Evolutionary conservation across 1,140 invertebrate genomes (phyloP).

Genomic region (Drosophila kohkoa): DNA sequence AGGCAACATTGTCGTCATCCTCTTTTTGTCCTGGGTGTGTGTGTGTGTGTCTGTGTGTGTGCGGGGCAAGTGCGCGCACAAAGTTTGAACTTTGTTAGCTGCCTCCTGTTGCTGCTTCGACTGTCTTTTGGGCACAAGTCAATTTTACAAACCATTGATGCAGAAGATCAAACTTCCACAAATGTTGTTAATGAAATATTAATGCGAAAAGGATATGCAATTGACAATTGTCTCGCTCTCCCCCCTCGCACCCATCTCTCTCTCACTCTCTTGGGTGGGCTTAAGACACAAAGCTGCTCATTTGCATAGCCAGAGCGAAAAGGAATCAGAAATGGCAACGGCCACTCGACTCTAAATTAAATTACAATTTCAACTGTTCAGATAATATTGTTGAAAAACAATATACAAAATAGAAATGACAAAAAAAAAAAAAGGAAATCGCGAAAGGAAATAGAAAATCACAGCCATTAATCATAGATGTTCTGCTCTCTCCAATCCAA

Average conservation of each 20-base stretch:
- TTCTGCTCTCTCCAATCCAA: constrained; percentile 40
- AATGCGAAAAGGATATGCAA: constrained; percentile 84
- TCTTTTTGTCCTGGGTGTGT: constrained; percentile 5
- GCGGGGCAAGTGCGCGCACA: constrained; percentile 18
- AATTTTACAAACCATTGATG: constrained; percentile 84
- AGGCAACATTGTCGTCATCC: constrained; percentile 63
- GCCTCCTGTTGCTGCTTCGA: constrained; percentile 11
- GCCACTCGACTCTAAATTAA: constrained; percentile 71
- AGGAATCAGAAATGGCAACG: constrained; percentile 47
- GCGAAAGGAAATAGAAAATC: constrained; percentile 54
- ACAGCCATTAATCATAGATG: constrained; percentile 71
- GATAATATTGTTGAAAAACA: constrained; percentile 58
- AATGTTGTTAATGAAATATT: constrained; percentile 84
- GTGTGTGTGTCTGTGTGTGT: neutral
- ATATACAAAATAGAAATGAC: neutral
- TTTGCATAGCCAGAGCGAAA: constrained; percentile 63
- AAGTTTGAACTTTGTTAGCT: constrained; percentile 56
- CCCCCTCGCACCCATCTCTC: too few relatives aligned
- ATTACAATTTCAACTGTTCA: constrained; percentile 71
- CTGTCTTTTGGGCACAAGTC: constrained; percentile 59
- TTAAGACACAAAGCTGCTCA: constrained; percentile 63
- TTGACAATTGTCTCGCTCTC: constrained; percentile 71
- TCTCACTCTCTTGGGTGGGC: constrained; percentile 31
- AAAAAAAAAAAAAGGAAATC: constrained; percentile 7
- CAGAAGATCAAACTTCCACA: constrained; percentile 84